These are phyloP conservation scores for Electrophaes corylata DNA, from an alignment of 2,888 invertebrate species.

Conservation along the genomic window DNA sequence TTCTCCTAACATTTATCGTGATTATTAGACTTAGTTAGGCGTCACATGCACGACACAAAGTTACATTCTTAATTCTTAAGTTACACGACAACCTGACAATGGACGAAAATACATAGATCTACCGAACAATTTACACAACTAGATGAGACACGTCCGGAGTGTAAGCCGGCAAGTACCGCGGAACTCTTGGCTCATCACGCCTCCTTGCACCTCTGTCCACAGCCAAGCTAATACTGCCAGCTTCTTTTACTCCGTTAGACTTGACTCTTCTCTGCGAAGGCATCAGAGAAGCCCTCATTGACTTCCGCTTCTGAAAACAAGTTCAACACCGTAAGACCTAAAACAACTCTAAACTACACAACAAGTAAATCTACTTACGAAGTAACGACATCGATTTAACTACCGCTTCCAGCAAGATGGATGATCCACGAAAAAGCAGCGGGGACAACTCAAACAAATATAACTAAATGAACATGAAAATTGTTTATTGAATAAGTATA, in stretches of 20 bases:
- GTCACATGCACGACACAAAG: constrained; percentile 29
- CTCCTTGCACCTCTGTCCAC: constrained; percentile 89
- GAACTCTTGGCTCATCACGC: constrained; percentile 87
- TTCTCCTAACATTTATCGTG: constrained; percentile 33
- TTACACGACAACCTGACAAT: constrained; percentile 26
- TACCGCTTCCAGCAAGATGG: constrained; percentile 57
- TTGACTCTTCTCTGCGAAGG: constrained; percentile 91
- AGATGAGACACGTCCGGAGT: constrained; percentile 92
- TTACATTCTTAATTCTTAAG: constrained; percentile 9
- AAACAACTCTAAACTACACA: constrained; percentile 32
- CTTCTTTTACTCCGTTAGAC: constrained; percentile 91
- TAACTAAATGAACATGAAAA: constrained; percentile 69
- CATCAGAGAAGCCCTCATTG: constrained; percentile 90
- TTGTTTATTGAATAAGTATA: constrained; percentile 63
- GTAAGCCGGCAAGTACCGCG: constrained; percentile 89
- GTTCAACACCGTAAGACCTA: constrained; percentile 38
- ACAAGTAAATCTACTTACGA: constrained; percentile 68
- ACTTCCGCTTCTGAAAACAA: constrained; percentile 92
- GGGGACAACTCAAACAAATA: constrained; percentile 61
- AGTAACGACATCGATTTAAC: constrained; percentile 59
- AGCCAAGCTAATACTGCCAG: constrained; percentile 91
- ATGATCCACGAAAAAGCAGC: constrained; percentile 60
- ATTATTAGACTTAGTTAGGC: constrained; percentile 18
- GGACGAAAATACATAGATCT: constrained; percentile 26
- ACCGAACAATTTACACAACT: constrained; percentile 82